phyloP scores from a whole-genome alignment of 2,797 vertebrate genomes.

The Hafferia zeledoni region DNA sequence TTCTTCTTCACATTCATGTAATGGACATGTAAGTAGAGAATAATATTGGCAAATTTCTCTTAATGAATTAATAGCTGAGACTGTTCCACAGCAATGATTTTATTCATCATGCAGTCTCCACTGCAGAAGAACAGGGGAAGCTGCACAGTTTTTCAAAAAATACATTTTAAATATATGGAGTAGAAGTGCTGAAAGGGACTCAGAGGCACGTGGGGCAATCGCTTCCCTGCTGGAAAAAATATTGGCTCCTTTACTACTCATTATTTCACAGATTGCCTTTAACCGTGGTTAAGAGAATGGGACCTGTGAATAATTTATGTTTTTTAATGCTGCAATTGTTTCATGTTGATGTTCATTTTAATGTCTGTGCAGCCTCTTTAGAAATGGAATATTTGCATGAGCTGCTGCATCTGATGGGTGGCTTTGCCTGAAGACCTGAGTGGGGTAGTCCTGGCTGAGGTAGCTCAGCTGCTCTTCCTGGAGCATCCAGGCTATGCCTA shows the following conservation, averaged over 20 bases:
- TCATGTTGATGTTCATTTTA: slow-evolving; percentile 12
- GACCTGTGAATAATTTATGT: slow-evolving; percentile 8
- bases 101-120: not conserved
- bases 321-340: slow-evolving; percentile 8
- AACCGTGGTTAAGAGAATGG: not conserved
- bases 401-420: not conserved
- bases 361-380: not conserved
- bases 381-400: not conserved
- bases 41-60: not conserved
- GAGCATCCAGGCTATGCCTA: not conserved
- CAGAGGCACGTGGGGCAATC: not conserved
- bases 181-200: not conserved
- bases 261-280: slow-evolving; percentile 14
- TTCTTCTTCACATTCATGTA: not conserved
- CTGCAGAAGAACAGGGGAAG: not conserved
- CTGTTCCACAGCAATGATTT: not conserved
- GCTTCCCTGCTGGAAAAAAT: slow-evolving; percentile 20
- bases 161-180: not conserved
- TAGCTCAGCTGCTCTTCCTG: not conserved
- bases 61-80: not conserved
- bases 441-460: not conserved
- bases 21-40: not conserved
- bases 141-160: not conserved
- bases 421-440: not conserved
- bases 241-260: not conserved